A percentile compares a stretch with the other conserved stretches of the same genome.
phyloP scores from a whole-genome alignment of 2,888 invertebrate species.

The Ferrisia virgata region DNA sequence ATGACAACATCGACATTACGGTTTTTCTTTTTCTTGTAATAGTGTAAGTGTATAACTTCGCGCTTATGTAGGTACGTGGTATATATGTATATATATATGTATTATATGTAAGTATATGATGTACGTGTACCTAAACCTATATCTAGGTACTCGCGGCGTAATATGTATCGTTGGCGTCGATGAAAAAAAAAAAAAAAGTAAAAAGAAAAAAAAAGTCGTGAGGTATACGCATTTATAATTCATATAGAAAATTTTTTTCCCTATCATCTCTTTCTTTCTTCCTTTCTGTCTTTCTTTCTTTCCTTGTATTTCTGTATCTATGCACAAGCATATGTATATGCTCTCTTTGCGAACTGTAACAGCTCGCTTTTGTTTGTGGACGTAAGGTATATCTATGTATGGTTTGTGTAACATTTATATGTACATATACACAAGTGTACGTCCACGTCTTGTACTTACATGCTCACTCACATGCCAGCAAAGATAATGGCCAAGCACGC shows the following conservation, averaged over 20 bases:
- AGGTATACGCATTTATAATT: background rate
- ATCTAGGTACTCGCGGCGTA: background rate
- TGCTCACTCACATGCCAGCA: background rate
- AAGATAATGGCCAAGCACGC: background rate
- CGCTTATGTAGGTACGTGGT: no score
- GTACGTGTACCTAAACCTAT: background rate
- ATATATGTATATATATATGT: background rate
- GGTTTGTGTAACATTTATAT: no score
- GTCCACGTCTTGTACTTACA: background rate
- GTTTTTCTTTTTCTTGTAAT: background rate
- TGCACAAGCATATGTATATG: background rate
- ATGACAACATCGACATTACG: conserved; percentile 36
- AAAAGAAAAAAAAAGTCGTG: background rate
- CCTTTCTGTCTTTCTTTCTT: no score
- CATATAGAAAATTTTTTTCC: background rate
- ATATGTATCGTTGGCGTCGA: conserved; percentile 15
- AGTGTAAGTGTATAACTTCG: no score
- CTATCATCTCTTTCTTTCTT: background rate
- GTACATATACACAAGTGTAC: background rate
- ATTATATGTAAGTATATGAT: background rate
- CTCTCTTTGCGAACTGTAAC: background rate
- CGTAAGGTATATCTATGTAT: no score
- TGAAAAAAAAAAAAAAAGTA: background rate
- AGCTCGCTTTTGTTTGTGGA: background rate
- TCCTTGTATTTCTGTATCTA: no score